phyloP scores from a whole-genome alignment of 2,888 invertebrate species.

The Coremacera marginata region DNA sequence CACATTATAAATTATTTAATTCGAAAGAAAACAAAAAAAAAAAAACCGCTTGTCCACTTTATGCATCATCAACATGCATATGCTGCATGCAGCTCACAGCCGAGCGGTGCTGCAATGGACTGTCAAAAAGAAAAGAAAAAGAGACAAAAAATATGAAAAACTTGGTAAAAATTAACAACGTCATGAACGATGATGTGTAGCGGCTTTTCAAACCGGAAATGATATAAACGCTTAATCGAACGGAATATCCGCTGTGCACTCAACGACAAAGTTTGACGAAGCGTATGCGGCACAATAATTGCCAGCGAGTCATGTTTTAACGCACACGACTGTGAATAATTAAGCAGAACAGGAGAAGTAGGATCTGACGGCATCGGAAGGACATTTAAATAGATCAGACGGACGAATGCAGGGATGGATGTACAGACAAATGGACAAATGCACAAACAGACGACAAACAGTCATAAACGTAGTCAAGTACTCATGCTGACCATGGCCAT shows the following conservation, averaged over 20 bases:
- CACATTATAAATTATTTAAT: neutral
- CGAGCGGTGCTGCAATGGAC: neutral
- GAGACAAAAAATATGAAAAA: neutral
- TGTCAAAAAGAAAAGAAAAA: neutral
- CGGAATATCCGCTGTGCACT: slow-evolving; percentile 31
- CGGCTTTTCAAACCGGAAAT: slow-evolving; percentile 11
- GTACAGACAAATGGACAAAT: neutral
- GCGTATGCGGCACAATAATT: slow-evolving; percentile 32
- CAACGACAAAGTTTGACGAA: slow-evolving; percentile 22
- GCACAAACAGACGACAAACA: neutral
- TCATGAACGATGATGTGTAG: slow-evolving; percentile 2
- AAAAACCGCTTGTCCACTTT: neutral
- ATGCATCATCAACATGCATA: neutral
- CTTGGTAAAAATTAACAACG: slow-evolving; percentile 26
- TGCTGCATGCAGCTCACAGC: neutral
- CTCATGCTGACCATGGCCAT: neutral
- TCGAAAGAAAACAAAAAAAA: neutral
- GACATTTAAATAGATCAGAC: neutral
- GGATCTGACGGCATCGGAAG: neutral
- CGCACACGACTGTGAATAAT: slow-evolving; percentile 29
- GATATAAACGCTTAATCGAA: slow-evolving; percentile 35
- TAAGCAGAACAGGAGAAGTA: neutral
- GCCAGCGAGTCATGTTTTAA: slow-evolving; percentile 29
- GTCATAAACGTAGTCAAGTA: neutral
- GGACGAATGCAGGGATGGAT: neutral